These are phyloP conservation scores for Drosophila trichaetosa DNA, from an alignment of 2,888 invertebrate genomes.

Conservation along the genomic window DNA sequence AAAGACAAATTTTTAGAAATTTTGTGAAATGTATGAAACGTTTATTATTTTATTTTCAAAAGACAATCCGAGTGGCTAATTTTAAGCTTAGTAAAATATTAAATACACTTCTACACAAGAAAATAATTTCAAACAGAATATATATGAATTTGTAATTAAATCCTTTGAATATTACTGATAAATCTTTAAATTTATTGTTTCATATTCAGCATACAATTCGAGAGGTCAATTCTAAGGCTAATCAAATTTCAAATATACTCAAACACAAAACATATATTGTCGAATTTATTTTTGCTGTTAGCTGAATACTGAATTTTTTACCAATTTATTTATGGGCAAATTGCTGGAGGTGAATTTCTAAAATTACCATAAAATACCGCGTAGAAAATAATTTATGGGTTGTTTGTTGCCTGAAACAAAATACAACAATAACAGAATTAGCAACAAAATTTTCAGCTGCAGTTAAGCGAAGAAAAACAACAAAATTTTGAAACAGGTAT, in stretches of 20 bases:
- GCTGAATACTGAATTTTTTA: background rate
- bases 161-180: background rate
- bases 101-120: too few relatives aligned
- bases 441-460: slow-evolving; percentile 18
- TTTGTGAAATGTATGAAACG: too few relatives aligned
- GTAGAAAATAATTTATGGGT: slow-evolving; percentile 43
- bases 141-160: too few relatives aligned
- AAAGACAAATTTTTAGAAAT: background rate
- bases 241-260: background rate
- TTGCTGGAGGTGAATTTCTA: slow-evolving; percentile 20
- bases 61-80: too few relatives aligned
- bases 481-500: slow-evolving; percentile 16
- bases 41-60: too few relatives aligned
- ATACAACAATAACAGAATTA: background rate
- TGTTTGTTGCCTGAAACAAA: slow-evolving; percentile 31
- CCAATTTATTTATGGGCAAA: slow-evolving; percentile 3
- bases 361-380: slow-evolving; percentile 45
- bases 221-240: background rate
- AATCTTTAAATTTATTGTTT: background rate
- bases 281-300: background rate
- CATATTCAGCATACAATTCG: background rate
- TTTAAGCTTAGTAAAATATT: too few relatives aligned
- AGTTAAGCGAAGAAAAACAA: slow-evolving; percentile 58
- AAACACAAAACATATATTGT: background rate
- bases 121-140: too few relatives aligned